A percentile compares a stretch with the other conserved stretches of the same genome.
Evolutionary conservation across 2,888 invertebrate species (phyloP).

Genomic region (Platynereis dumerilii): DNA sequence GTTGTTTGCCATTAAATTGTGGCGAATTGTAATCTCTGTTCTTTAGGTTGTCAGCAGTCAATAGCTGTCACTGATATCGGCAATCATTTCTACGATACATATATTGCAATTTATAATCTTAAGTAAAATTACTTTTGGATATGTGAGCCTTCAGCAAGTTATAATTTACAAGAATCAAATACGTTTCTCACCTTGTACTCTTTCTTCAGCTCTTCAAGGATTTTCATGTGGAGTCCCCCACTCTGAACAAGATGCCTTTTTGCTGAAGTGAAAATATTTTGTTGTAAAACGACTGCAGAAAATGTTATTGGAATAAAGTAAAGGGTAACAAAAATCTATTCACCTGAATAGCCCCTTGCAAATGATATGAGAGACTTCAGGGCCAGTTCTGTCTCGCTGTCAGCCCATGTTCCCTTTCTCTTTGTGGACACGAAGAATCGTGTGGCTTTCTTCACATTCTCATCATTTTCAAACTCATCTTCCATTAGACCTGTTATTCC

Average conservation of each 20-base stretch:
- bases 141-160: too few species aligned
- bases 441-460: constrained; percentile 30
- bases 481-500: not conserved
- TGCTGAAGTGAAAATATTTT: constrained; percentile 11
- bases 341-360: constrained; percentile 28
- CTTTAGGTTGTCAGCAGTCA: too few species aligned
- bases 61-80: too few species aligned
- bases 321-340: too few species aligned
- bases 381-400: constrained; percentile 69
- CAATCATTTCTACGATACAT: too few species aligned
- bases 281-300: too few species aligned
- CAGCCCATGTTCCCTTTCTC: constrained; percentile 72
- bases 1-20: too few species aligned
- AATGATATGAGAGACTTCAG: constrained; percentile 67
- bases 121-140: too few species aligned
- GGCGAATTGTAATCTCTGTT: too few species aligned
- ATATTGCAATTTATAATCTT: too few species aligned
- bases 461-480: constrained; percentile 11
- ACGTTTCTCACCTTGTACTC: constrained; percentile 73
- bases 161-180: too few species aligned
- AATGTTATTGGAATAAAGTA: not conserved
- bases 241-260: constrained; percentile 60
- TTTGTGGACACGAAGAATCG: constrained; percentile 41
- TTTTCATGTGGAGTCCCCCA: constrained; percentile 67
- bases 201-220: constrained; percentile 71